Base-by-base conservation (phyloP, 1,140 invertebrate species). In the Hypsibius dujardini region DNA sequence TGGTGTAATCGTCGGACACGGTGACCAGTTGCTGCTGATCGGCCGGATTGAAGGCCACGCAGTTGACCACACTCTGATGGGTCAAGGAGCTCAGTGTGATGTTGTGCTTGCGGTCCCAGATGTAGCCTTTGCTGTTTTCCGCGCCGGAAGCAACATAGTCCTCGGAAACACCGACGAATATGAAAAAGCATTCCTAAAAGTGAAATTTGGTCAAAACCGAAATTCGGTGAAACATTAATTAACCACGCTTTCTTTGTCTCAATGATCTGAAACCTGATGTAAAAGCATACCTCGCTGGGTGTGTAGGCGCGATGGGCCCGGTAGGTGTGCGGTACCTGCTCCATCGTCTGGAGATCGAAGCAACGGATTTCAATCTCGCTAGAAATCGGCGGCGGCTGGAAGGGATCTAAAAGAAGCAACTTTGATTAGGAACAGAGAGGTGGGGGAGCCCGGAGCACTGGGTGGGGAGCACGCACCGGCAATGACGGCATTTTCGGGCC, bases 351-450 rank as follows among this genome's bases (percentile, higher is more conserved):
- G 72, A 92, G 79, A 80, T 92, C 90, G 74, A 92, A 91, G 1
- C 92, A 89, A 76, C 90, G 88, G 74, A 92, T 89, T 77, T 92
- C 90, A 71, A 92, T 91, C 81, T 92, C 88, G 80, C 90, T 87
- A n/a, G 90, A 89, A 75, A 92, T 90, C 0, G 89, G 89, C 1
- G 90, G 90, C 47, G 90, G 89, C 76, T 87, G 84, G 14, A 90
- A 79, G 0, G 88, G 87, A 82, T 90, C 87, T 2, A 84, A 56
- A n/a, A 28, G 28, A 28, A 28, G 28, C 28, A 28, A 28, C 7
- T 56, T 56, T 12, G 50, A 56, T 12, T 12, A 56, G 50, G 7
- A 56, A n/a, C n/a, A 56, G n/a, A 7, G 7, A 56, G 50, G 7
- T 56, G 7, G 50, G 50, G 7, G 50, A 56, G 50, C n/a, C n/a